Base-by-base conservation (phyloP, 2,797 vertebrate species). In the Parauchenoglanis ngamensis region DNA sequence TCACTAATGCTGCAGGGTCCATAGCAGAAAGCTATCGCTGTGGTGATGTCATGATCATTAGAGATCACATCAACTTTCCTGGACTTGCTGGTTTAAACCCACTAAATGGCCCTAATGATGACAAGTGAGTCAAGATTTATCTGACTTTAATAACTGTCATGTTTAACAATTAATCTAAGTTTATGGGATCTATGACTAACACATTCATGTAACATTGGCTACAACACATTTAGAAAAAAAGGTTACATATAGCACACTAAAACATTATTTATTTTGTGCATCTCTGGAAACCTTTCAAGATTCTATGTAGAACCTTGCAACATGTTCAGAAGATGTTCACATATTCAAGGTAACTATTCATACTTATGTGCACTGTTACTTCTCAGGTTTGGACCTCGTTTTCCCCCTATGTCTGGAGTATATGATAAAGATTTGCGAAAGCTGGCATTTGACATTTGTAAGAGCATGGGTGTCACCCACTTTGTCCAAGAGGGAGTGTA, bases 1-100 rank as follows among this genome's bases (percentile, higher is more conserved):
- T 97, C 70, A 97, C 96, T 0, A 97, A 97, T 5, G 96, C 97
- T 7, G 96, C 96, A 0, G 96, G 97, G 49, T 95, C 95, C 81
- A 89, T 97, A 92, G 94, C 95, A 0, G 95, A 96, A 28, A 91
- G 88, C 17, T 94, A 96, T 89, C 92, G 87, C 17, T 92, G 94
- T 6, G 96, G 96, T 70, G 96, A 97, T 91, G 94, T 97, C 91
- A 97, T 97, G 97, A 93, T 97, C 89, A 96, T 97, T 91, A 95
- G 94, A 89, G 97, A 97, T 89, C 97, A 97, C 89, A 84, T 97
- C 75, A 97, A 96, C 91, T 93, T 97, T 89, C 96, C 95, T 0
- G 96, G 96, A 72, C 19, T 97, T 75, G 92, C 93, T 0, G 96
- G 96, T 17, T 90, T 96, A 72, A 96, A 96, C 89, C 96, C 96